A percentile compares a stretch with the other conserved stretches of the same genome.
These are phyloP conservation scores for Cavia porcellus DNA, from an alignment of 2,113 vertebrate genomes.

Conservation along the genomic window DNA sequence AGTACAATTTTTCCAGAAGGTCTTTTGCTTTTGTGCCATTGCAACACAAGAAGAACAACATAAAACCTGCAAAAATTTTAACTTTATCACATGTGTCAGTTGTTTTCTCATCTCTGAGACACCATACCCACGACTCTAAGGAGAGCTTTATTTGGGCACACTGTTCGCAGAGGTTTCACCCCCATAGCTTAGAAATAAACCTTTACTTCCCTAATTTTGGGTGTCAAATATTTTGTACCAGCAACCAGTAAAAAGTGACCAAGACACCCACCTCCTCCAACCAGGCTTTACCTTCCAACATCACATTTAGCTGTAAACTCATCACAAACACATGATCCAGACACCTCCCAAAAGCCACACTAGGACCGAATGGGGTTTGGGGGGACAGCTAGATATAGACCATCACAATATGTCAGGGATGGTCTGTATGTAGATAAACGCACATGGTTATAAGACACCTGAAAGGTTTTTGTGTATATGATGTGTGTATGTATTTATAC, in stretches of 20 bases:
- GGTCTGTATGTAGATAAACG: too few relatives aligned
- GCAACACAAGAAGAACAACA: neutral
- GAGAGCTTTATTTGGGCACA: neutral
- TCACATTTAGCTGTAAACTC: neutral
- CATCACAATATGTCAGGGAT: neutral
- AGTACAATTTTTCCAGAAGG: too few relatives aligned
- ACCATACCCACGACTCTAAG: neutral
- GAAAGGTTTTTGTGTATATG: neutral
- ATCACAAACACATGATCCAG: neutral
- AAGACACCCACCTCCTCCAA: neutral
- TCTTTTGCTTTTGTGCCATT: too few relatives aligned
- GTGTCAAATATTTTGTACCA: too few relatives aligned
- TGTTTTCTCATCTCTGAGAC: neutral
- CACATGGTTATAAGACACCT: neutral
- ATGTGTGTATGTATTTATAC: neutral
- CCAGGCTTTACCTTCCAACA: neutral
- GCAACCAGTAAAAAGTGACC: too few relatives aligned
- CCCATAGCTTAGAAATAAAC: neutral
- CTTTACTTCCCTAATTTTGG: too few relatives aligned
- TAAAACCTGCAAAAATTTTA: neutral
- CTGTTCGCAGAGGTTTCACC: neutral
- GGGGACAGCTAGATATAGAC: neutral
- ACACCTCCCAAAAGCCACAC: neutral
- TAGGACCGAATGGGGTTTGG: neutral
- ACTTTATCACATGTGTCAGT: neutral